These are phyloP conservation scores for Oxyteleia sp. DNA, from an alignment of 2,888 invertebrate genomes.

Conservation along the genomic window DNA sequence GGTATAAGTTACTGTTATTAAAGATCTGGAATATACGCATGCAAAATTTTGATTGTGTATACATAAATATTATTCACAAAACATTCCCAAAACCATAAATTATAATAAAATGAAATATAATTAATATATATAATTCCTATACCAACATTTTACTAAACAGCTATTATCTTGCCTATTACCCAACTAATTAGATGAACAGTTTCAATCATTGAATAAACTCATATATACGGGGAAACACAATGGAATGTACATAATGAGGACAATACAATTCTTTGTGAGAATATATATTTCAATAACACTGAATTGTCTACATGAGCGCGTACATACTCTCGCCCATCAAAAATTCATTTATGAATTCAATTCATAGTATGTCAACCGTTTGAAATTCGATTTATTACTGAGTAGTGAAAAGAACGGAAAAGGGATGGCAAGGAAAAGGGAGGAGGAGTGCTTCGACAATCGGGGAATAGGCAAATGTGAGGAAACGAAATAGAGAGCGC, in stretches of 20 bases:
- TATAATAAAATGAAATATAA: too few species aligned
- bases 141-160: too few species aligned
- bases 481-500: slow-evolving; percentile 56
- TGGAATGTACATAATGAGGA: slow-evolving; percentile 28
- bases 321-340: slow-evolving; percentile 30
- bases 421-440: slow-evolving; percentile 14
- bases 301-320: slow-evolving; percentile 43
- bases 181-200: slow-evolving; percentile 11
- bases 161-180: too few species aligned
- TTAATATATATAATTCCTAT: too few species aligned
- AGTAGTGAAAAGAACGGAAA: slow-evolving; percentile 62
- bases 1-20: too few species aligned
- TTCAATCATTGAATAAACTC: slow-evolving; percentile 11
- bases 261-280: slow-evolving; percentile 11
- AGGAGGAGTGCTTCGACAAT: slow-evolving; percentile 18
- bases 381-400: slow-evolving; percentile 72
- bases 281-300: slow-evolving; percentile 19
- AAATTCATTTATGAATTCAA: slow-evolving; percentile 65
- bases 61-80: too few species aligned
- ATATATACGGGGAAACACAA: neutral
- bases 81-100: too few species aligned
- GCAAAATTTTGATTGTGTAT: too few species aligned
- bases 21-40: too few species aligned
- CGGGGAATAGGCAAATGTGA: slow-evolving; percentile 34
- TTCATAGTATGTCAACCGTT: slow-evolving; percentile 71